Evolutionary conservation across 1,140 invertebrate genomes (phyloP).

Genomic region (Homalodisca vitripennis): DNA sequence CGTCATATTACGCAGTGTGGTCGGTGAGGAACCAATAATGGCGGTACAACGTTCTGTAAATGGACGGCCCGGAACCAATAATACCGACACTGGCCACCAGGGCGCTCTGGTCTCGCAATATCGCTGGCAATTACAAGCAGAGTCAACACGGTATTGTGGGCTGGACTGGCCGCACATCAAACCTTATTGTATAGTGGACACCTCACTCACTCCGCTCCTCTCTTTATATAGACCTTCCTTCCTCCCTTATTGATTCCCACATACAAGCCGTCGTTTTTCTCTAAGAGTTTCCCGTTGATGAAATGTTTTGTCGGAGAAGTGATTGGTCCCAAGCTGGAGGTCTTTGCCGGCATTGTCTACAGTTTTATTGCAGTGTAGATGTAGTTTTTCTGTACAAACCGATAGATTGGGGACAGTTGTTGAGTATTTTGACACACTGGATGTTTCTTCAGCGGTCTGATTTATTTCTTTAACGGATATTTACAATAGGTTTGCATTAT

Average conservation of each 20-base stretch:
- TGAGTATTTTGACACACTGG: too few species aligned
- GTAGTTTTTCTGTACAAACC: too few species aligned
- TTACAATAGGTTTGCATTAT: too few species aligned
- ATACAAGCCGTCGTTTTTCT: background rate
- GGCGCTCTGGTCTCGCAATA: conserved; percentile 1
- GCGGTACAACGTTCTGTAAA: background rate
- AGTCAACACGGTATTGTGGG: conserved; percentile 9
- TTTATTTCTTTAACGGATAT: too few species aligned
- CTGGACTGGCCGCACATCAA: conserved; percentile 1
- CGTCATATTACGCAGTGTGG: background rate
- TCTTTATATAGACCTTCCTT: background rate
- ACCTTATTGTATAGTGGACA: conserved; percentile 19
- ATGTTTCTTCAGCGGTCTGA: too few species aligned
- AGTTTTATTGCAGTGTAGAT: too few species aligned
- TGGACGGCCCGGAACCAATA: background rate
- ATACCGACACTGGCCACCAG: background rate
- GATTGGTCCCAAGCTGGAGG: background rate
- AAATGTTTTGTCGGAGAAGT: conserved; percentile 10
- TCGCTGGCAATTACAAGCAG: conserved; percentile 14
- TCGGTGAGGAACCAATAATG: background rate
- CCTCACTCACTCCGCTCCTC: too few species aligned
- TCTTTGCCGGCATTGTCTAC: too few species aligned
- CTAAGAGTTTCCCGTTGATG: conserved; percentile 8
- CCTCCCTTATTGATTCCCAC: background rate
- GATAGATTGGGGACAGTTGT: too few species aligned